A percentile compares a stretch with the other conserved stretches of the same genome.
These are phyloP conservation scores for Avahi laniger DNA, from an alignment of 2,797 vertebrate species.

Conservation along the genomic window DNA sequence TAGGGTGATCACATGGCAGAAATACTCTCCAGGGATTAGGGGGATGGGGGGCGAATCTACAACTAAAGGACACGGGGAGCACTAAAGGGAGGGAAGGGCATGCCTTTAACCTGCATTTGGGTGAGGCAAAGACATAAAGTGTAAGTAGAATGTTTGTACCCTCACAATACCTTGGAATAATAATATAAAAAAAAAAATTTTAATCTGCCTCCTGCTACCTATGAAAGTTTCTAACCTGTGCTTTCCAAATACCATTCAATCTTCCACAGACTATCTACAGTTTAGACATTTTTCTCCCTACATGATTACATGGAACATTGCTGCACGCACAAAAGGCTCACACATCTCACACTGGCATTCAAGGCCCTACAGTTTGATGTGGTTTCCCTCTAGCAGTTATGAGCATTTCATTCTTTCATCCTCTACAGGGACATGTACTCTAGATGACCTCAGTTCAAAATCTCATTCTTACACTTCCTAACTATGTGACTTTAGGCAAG, in stretches of 20 bases:
- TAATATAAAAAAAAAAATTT: no score
- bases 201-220: not conserved
- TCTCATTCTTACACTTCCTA: not conserved
- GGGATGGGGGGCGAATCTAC: no score
- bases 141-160: no score
- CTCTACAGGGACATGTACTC: not conserved
- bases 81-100: no score
- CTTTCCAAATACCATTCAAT: constrained; percentile 19
- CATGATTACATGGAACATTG: not conserved
- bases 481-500: not conserved
- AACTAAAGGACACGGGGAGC: no score
- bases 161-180: no score
- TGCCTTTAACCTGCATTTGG: no score
- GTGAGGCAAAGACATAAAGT: no score
- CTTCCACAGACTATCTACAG: not conserved
- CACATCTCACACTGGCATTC: not conserved
- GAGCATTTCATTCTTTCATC: not conserved
- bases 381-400: not conserved
- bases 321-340: not conserved
- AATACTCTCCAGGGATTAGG: no score
- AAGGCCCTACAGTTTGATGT: not conserved
- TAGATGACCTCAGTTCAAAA: not conserved
- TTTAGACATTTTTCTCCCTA: not conserved
- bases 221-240: not conserved
- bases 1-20: no score